These are phyloP conservation scores for Stratiomys singularior DNA, from an alignment of 2,888 invertebrate species.

Conservation along the genomic window DNA sequence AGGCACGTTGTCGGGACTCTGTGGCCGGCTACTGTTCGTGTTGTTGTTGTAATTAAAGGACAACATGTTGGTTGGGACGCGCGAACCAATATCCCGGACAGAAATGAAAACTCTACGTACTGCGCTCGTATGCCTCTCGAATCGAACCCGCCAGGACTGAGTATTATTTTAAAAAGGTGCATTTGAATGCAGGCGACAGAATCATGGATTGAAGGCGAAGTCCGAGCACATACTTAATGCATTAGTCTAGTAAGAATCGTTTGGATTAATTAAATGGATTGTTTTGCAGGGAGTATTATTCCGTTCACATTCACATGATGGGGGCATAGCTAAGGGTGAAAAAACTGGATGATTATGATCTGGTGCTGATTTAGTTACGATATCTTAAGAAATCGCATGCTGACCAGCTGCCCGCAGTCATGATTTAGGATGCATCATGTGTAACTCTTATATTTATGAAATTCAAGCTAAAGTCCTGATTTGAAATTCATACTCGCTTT, in stretches of 20 bases:
- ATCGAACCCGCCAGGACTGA: not conserved
- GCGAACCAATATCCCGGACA: not conserved
- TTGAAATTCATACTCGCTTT: no score
- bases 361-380: not conserved
- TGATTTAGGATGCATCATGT: no score
- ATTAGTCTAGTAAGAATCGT: conserved; percentile 28
- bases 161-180: conserved; percentile 16
- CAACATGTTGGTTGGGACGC: conserved; percentile 37
- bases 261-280: conserved; percentile 41
- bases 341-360: conserved; percentile 14
- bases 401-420: no score
- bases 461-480: no score
- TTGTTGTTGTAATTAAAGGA: conserved; percentile 47
- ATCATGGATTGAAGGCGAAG: conserved; percentile 1
- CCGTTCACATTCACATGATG: not conserved
- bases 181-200: conserved; percentile 38
- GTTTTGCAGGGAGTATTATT: not conserved
- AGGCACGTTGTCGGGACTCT: conserved; percentile 40
- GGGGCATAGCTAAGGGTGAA: not conserved
- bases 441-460: no score
- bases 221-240: conserved; percentile 36
- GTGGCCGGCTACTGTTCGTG: conserved; percentile 33
- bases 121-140: not conserved
- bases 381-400: no score
- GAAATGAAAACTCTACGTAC: conserved; percentile 12